Evolutionary conservation across 2,797 vertebrate genomes (phyloP), one percentile per base, ranked within the genome.

Genomic region (Cuculus canorus): DNA sequence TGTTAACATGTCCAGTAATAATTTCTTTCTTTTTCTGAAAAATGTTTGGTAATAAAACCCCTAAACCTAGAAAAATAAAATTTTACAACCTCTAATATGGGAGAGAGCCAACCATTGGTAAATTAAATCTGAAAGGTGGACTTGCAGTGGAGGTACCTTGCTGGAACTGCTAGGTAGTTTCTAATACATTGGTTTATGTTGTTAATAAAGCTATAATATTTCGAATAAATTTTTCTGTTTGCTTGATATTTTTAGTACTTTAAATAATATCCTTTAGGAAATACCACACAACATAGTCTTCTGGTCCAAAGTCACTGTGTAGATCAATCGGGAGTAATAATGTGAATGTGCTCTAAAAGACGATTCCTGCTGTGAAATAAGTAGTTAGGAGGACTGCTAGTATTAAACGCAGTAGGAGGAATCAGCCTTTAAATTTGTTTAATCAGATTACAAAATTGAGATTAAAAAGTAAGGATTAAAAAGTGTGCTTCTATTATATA

Each of bases 361-460:
- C 95, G 96, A 41, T 88, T 93, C 96, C 95, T 37, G 76, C 97
- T 98, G 97, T 91, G 97, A 97, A 95, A 91, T 97, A 97, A 98
- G 97, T 92, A 96, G 95, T 97, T 97, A 97, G 96, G 83, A 92
- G 94, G 16, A 92, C 96, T 85, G 93, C 82, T 92, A 43, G 96
- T 93, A 96, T 98, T 98, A 97, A 92, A 90, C 53, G 0, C 97
- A 93, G 96, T 96, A 66, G 95, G 97, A 97, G 81, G 96, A 98
- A 97, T 97, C 94, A 95, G 95, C 88, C 92, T 94, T 94, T 92
- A 93, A 87, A 96, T 96, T 93, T 96, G 65, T 97, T 97, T 98
- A 98, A 98, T 98, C 97, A 97, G 96, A 97, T 96, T 97, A 97
- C 97, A 97, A 97, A 96, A 47, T 89, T 81, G 95, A 97, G 97